These are phyloP conservation scores for Acanthoscelides obtectus DNA, from an alignment of 2,888 invertebrate genomes.

Conservation along the genomic window DNA sequence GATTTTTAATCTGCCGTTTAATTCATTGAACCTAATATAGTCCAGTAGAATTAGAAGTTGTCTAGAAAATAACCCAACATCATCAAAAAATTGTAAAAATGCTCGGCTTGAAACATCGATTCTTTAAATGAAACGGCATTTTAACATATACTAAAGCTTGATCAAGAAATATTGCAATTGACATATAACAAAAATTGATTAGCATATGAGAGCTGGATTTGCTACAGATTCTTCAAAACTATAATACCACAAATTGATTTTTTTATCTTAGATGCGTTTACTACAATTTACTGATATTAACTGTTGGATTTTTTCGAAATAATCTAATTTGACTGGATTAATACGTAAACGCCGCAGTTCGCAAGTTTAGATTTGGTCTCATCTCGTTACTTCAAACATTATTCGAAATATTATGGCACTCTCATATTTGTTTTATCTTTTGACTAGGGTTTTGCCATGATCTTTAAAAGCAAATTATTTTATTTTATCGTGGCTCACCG, in stretches of 20 bases:
- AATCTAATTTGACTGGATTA: not conserved
- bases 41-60: not conserved
- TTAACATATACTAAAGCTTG: too few relatives aligned
- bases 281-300: not conserved
- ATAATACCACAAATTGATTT: not conserved
- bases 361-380: conserved; percentile 25
- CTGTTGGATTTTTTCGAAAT: not conserved
- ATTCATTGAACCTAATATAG: not conserved
- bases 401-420: conserved; percentile 29
- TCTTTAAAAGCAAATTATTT: conserved; percentile 14
- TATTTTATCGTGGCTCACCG: not conserved
- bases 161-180: too few relatives aligned
- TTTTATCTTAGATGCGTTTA: not conserved
- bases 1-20: conserved; percentile 26
- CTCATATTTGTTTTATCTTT: conserved; percentile 10
- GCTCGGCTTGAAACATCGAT: too few relatives aligned
- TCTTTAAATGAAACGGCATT: too few relatives aligned
- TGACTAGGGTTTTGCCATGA: conserved; percentile 20
- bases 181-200: too few relatives aligned
- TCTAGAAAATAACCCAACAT: not conserved
- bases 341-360: conserved; percentile 20
- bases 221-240: not conserved
- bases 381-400: conserved; percentile 23
- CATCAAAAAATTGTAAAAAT: not conserved
- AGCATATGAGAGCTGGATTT: not conserved